Conservation (phyloP, 2,113 vertebrate species). For the Addax nasomaculatus region DNA sequence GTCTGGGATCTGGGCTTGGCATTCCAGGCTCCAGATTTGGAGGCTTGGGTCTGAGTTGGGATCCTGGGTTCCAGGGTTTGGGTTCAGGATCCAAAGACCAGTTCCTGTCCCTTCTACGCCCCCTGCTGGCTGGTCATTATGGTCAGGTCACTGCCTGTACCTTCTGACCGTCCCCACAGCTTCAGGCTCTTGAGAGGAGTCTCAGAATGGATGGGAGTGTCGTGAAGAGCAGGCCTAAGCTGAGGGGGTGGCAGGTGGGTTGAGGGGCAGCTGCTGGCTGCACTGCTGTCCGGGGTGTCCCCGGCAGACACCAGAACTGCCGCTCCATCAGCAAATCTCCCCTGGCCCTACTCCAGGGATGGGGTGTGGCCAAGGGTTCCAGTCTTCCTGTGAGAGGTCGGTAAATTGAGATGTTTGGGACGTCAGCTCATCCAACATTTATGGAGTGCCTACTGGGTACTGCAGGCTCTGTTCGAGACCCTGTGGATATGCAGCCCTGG, state of each 20-base stretch:
- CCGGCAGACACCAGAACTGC: not conserved
- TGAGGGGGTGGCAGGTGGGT: not conserved
- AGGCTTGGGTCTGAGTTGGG: not conserved
- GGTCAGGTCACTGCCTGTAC: not conserved
- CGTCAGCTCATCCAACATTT: not conserved
- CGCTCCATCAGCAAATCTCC: not conserved
- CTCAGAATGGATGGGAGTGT: not conserved
- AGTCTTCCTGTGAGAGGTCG: not conserved
- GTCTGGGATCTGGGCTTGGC: not conserved
- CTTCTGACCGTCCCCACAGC: accelerated
- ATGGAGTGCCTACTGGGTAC: not conserved
- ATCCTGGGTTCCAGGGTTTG: not conserved
- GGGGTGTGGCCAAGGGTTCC: not conserved
- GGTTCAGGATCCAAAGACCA: not conserved
- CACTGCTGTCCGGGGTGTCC: not conserved
- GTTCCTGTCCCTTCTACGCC: conserved; percentile 28
- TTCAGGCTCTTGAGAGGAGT: not conserved
- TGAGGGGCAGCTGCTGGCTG: not conserved
- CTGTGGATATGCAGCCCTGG: not conserved
- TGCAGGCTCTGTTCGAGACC: not conserved
- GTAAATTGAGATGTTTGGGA: not conserved
- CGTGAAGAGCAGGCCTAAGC: not conserved
- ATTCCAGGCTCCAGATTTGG: not conserved
- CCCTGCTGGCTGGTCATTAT: conserved; percentile 28
- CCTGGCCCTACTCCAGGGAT: too few species aligned